These are phyloP conservation scores for Moxostoma hubbsi DNA, from an alignment of 2,797 vertebrate genomes.

Conservation along the genomic window DNA sequence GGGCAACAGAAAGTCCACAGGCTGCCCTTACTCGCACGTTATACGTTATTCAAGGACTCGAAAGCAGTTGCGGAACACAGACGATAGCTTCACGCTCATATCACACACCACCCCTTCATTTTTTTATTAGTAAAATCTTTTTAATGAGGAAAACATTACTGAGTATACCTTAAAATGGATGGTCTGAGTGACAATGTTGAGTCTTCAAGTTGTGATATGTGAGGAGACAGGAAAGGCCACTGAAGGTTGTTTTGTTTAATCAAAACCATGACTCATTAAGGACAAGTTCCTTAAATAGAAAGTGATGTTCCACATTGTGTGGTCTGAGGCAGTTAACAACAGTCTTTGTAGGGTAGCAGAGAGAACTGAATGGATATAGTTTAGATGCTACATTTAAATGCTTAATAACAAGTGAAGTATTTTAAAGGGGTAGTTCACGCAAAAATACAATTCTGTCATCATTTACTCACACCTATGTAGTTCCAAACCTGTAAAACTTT, in stretches of 20 bases:
- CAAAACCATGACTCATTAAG: conserved; percentile 54
- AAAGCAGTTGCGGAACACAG: too few relatives aligned
- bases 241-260: conserved; percentile 22
- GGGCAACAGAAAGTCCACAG: too few relatives aligned
- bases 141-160: too few relatives aligned
- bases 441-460: too few relatives aligned
- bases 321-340: neutral
- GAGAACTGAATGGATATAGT: neutral
- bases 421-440: neutral
- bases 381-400: neutral
- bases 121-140: too few relatives aligned
- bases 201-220: conserved; percentile 34
- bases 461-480: too few relatives aligned
- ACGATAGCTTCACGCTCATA: too few relatives aligned
- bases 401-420: neutral
- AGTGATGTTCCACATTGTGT: conserved; percentile 12
- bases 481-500: too few relatives aligned
- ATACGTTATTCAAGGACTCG: too few relatives aligned
- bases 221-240: conserved; percentile 12
- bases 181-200: conserved; percentile 17
- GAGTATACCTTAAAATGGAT: conserved; percentile 26
- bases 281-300: conserved; percentile 42
- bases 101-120: too few relatives aligned
- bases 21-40: too few relatives aligned
- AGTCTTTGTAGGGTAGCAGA: neutral